Evolutionary conservation across 2,797 vertebrate species (phyloP).

Genomic region (Sebastes baramenuke): DNA sequence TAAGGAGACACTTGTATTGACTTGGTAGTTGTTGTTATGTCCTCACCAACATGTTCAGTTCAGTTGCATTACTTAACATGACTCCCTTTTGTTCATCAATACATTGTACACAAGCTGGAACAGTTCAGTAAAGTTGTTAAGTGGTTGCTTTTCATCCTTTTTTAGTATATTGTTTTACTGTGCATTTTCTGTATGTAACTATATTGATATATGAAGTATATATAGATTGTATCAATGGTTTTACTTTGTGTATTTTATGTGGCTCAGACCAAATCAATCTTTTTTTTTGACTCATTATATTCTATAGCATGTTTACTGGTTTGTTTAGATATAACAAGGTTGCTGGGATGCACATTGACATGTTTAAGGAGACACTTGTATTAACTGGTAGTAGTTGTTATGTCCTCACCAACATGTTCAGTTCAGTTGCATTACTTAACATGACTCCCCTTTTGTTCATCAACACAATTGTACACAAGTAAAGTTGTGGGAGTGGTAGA

Average conservation of each 20-base stretch:
- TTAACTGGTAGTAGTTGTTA: too few species aligned
- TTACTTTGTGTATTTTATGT: neutral
- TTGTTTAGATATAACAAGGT: neutral
- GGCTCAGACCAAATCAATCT: neutral
- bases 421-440: too few species aligned
- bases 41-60: too few species aligned
- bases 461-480: conserved; percentile 6
- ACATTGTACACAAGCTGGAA: neutral
- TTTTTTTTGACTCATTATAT: neutral
- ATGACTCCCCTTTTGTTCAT: neutral
- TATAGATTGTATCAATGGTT: neutral
- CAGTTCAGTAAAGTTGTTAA: neutral
- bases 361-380: too few species aligned
- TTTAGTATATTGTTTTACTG: neutral
- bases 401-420: too few species aligned
- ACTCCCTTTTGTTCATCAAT: too few species aligned
- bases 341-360: too few species aligned
- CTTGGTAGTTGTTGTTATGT: too few species aligned
- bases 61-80: too few species aligned
- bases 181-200: neutral
- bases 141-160: neutral
- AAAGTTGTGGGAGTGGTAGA: conserved; percentile 43
- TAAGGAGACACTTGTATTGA: too few species aligned
- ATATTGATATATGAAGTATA: neutral
- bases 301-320: neutral